Evolutionary conservation across 1,140 invertebrate genomes (phyloP).

Genomic region (Drosophila tani): DNA sequence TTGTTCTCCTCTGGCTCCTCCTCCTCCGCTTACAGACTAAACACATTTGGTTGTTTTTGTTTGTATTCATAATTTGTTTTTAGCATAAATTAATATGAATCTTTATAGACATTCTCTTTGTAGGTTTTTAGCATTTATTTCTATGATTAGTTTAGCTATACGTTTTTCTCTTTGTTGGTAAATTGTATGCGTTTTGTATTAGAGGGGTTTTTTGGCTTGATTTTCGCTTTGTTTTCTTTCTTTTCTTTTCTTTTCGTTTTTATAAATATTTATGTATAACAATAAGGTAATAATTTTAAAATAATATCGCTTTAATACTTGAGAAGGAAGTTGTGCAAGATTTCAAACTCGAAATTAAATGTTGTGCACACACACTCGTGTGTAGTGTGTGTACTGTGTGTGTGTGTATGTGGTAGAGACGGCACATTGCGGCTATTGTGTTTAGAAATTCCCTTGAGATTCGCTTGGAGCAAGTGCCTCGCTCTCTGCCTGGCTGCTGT

Average conservation of each 20-base stretch:
- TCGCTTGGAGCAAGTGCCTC: conserved; percentile 71
- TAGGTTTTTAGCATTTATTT: conserved; percentile 48
- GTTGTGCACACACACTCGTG: conserved; percentile 26
- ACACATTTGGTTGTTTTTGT: conserved; percentile 60
- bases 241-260: conserved; percentile 22
- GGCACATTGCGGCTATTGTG: conserved; percentile 64
- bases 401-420: conserved; percentile 51
- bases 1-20: conserved; percentile 45
- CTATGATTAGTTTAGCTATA: conserved; percentile 72
- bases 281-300: conserved; percentile 76
- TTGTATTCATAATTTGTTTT: conserved; percentile 71
- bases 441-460: conserved; percentile 72
- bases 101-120: conserved; percentile 56
- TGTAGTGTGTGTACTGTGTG: conserved; percentile 12
- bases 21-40: conserved; percentile 66
- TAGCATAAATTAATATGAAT: conserved; percentile 72
- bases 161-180: conserved; percentile 57
- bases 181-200: conserved; percentile 54
- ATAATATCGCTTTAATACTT: conserved; percentile 84
- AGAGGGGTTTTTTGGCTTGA: conserved; percentile 67
- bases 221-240: conserved; percentile 39
- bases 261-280: conserved; percentile 75
- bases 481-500: conserved; percentile 46
- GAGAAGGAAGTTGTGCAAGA: conserved; percentile 82
- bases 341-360: conserved; percentile 59